phyloP scores from a whole-genome alignment of 2,797 vertebrate genomes.

The Pseudochirops cupreus region DNA sequence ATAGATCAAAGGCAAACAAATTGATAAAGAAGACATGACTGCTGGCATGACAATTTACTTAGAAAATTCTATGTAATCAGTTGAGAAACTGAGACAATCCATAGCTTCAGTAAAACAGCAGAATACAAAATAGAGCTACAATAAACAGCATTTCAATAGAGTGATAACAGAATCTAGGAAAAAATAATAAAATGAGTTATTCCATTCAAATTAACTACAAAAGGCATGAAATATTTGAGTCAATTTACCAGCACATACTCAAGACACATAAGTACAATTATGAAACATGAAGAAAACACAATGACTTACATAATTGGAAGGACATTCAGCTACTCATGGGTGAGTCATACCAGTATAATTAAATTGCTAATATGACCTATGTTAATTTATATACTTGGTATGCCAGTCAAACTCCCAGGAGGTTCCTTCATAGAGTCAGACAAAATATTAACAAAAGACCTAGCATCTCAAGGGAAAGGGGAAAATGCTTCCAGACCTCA shows the following conservation, averaged over 20 bases:
- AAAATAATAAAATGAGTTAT: not conserved
- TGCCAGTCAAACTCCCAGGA: not conserved
- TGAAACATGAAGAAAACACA: not conserved
- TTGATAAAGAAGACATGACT: not conserved
- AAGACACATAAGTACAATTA: not conserved
- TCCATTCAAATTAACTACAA: not conserved
- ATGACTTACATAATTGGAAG: not conserved
- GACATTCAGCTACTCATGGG: not conserved
- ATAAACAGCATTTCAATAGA: not conserved
- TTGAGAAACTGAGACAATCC: not conserved
- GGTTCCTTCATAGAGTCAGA: not conserved
- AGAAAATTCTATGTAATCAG: not conserved
- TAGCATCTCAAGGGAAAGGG: not conserved
- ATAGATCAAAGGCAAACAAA: not conserved
- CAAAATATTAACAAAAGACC: not conserved
- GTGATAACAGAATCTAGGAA: not conserved
- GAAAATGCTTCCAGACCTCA: not conserved
- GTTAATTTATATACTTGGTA: not conserved
- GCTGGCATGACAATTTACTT: not conserved
- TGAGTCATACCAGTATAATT: not conserved
- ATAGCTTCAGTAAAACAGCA: not conserved
- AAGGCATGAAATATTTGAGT: not conserved
- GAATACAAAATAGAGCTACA: not conserved
- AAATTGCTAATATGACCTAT: not conserved
- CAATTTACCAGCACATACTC: not conserved